phyloP scores from a whole-genome alignment of 2,888 invertebrate species.

The Tiliacea citrago region DNA sequence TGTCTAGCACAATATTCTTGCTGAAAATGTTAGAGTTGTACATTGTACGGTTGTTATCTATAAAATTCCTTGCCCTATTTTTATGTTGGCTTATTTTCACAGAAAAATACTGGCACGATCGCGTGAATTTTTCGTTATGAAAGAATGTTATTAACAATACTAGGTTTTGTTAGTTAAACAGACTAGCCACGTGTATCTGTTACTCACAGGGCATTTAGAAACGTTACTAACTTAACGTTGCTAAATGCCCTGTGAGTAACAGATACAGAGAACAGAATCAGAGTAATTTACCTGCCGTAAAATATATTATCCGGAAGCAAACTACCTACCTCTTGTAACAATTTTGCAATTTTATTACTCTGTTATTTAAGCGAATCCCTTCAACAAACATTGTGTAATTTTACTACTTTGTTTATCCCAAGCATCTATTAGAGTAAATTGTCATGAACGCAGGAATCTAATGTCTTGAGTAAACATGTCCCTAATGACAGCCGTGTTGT shows the following conservation, averaged over 20 bases:
- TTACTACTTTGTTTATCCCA: constrained; percentile 57
- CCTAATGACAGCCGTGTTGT: constrained; percentile 62
- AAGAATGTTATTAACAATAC: constrained; percentile 29
- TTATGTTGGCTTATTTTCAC: constrained; percentile 51
- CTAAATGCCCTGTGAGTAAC: too few relatives aligned
- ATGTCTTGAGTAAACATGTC: constrained; percentile 66
- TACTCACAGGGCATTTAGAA: constrained; percentile 8
- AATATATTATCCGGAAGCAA: constrained; percentile 41
- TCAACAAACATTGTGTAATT: constrained; percentile 46
- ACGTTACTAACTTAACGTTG: too few relatives aligned
- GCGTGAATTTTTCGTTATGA: constrained; percentile 37
- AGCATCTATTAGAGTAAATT: constrained; percentile 64
- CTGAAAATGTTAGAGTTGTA: constrained; percentile 45
- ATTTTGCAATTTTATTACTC: constrained; percentile 38
- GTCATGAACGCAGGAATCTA: constrained; percentile 64
- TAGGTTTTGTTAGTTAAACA: constrained; percentile 2
- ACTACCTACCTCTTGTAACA: constrained; percentile 20
- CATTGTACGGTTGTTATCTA: constrained; percentile 42
- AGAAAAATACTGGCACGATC: constrained; percentile 31
- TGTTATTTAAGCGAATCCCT: constrained; percentile 44
- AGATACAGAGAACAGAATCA: too few relatives aligned
- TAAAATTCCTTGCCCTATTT: constrained; percentile 46
- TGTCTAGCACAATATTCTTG: constrained; percentile 48
- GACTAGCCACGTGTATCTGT: constrained; percentile 10
- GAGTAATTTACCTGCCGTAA: constrained; percentile 26